A percentile compares a stretch with the other conserved stretches of the same genome.
Evolutionary conservation across 2,797 vertebrate genomes (phyloP).

Genomic region (Enteromius fasciolatus): DNA sequence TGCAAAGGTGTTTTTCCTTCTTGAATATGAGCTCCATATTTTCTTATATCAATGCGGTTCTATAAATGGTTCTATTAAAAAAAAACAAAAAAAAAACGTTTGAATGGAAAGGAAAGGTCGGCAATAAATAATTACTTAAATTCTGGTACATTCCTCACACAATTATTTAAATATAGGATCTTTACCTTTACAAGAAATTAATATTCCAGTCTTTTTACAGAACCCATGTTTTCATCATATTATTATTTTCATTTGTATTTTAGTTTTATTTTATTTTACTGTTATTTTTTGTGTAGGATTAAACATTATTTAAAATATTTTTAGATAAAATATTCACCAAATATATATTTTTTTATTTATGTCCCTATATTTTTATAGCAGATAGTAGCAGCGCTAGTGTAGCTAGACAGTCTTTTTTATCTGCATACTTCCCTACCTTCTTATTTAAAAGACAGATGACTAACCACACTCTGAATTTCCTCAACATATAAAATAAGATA

Average conservation of each 20-base stretch:
- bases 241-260: not conserved
- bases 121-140: not conserved
- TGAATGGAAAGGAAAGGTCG: not conserved
- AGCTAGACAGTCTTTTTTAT: slow-evolving; percentile 29
- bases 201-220: not conserved
- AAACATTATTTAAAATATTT: not conserved
- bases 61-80: not conserved
- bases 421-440: not conserved
- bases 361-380: not conserved
- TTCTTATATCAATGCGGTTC: not conserved
- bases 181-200: not conserved
- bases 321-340: not conserved
- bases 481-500: slow-evolving; percentile 67
- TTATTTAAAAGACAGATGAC: slow-evolving; percentile 37
- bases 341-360: not conserved
- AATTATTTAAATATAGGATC: too few species aligned
- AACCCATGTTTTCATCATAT: not conserved
- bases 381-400: not conserved
- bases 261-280: not conserved
- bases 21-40: not conserved
- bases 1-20: not conserved
- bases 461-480: slow-evolving; percentile 44
- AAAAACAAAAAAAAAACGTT: too few species aligned
- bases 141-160: not conserved
- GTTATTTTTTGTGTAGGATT: not conserved